A percentile compares a stretch with the other conserved stretches of the same genome.
phyloP scores from a whole-genome alignment of 2,888 invertebrate genomes.

The Barypeithes pellucidus region DNA sequence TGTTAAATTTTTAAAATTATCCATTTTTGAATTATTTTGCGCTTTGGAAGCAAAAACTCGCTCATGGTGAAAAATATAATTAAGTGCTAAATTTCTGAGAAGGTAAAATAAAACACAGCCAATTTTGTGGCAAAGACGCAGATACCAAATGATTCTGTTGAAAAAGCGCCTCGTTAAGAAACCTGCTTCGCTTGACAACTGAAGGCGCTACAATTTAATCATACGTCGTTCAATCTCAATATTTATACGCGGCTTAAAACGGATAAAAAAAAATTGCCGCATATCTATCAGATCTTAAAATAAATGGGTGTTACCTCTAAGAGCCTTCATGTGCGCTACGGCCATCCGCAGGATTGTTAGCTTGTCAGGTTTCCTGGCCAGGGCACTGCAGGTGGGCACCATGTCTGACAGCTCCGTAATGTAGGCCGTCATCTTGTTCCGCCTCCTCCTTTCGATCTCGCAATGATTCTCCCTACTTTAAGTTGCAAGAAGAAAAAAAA shows the following conservation, averaged over 20 bases:
- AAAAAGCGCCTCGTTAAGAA: slow-evolving; percentile 34
- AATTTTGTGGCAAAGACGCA: not conserved
- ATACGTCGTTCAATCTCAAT: slow-evolving; percentile 45
- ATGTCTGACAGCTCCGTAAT: slow-evolving; percentile 99
- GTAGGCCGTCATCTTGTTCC: slow-evolving; percentile 99
- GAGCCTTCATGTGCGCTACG: slow-evolving; percentile 98
- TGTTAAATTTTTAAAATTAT: too few species aligned
- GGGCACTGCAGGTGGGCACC: slow-evolving; percentile 98
- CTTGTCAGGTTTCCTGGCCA: slow-evolving; percentile 99
- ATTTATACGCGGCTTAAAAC: slow-evolving; percentile 43
- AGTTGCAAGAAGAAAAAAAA: slow-evolving; percentile 65
- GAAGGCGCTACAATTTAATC: slow-evolving; percentile 46
- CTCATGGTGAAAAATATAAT: not conserved
- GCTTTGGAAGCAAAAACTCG: too few species aligned
- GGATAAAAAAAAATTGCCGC: slow-evolving; percentile 32
- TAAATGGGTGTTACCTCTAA: slow-evolving; percentile 81
- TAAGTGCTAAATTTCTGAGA: slow-evolving; percentile 1
- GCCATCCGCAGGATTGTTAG: slow-evolving; percentile 99
- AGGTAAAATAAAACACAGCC: not conserved
- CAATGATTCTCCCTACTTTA: slow-evolving; percentile 97
- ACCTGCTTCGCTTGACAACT: slow-evolving; percentile 39
- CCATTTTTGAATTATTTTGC: too few species aligned
- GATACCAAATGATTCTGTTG: slow-evolving; percentile 28
- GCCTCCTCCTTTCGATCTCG: slow-evolving; percentile 97
- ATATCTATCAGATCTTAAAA: slow-evolving; percentile 43